These are phyloP conservation scores for Caenorhabditis imperialis DNA, from an alignment of 2,888 invertebrate species.

Conservation along the genomic window DNA sequence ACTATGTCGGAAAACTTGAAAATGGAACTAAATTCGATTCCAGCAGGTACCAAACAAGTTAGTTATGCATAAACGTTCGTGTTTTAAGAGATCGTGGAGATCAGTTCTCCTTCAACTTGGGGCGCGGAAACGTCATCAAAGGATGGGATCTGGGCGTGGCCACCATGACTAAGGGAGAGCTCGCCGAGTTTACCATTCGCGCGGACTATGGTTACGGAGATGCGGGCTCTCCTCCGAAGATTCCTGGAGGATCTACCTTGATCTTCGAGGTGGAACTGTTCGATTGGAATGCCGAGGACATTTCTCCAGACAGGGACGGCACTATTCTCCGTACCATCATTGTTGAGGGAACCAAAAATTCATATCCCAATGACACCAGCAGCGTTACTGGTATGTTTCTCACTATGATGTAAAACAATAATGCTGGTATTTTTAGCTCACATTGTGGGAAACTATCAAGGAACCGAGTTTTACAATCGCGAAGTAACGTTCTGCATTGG, in stretches of 20 bases:
- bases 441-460: conserved; percentile 84
- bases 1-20: conserved; percentile 89
- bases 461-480: conserved; percentile 86
- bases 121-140: conserved; percentile 84
- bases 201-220: conserved; percentile 93
- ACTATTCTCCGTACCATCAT: conserved; percentile 85
- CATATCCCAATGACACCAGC: conserved; percentile 87
- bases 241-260: conserved; percentile 89
- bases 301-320: conserved; percentile 88
- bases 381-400: conserved; percentile 85
- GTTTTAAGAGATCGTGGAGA: conserved; percentile 83
- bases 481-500: conserved; percentile 89
- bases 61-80: too few species aligned
- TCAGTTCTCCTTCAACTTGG: conserved; percentile 90
- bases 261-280: conserved; percentile 85
- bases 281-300: conserved; percentile 83
- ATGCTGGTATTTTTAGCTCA: conserved; percentile 82
- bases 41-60: conserved; percentile 83
- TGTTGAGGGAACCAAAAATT: conserved; percentile 84
- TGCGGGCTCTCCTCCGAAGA: conserved; percentile 88
- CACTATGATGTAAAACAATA: conserved; percentile 1
- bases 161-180: conserved; percentile 88
- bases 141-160: conserved; percentile 92
- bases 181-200: conserved; percentile 86
- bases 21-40: conserved; percentile 95